phyloP scores from a whole-genome alignment of 2,113 vertebrate species.

The Cinclus mexicanus region DNA sequence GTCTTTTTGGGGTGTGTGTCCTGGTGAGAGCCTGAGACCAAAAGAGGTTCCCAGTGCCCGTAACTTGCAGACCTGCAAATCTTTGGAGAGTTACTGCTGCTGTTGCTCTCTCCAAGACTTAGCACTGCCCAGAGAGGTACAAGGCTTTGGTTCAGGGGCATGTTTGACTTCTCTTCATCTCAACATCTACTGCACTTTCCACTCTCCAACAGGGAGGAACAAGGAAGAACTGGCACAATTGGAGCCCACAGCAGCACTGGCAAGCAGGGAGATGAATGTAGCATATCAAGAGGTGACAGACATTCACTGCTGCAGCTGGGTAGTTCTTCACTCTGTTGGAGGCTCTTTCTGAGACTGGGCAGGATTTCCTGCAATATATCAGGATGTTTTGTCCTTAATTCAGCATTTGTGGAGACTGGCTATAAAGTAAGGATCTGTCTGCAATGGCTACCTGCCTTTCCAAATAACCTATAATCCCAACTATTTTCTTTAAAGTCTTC shows the following conservation, averaged over 20 bases:
- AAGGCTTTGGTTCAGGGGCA: background rate
- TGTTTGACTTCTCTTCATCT: background rate
- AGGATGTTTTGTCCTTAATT: background rate
- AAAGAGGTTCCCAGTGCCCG: accelerated
- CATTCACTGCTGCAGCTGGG: background rate
- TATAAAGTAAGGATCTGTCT: background rate
- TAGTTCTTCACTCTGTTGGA: background rate
- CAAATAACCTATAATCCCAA: background rate
- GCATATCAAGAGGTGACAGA: too few species aligned
- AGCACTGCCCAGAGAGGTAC: background rate
- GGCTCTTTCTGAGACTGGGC: background rate
- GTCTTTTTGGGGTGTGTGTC: background rate
- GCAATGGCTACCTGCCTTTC: background rate
- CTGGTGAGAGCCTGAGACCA: background rate
- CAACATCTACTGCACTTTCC: background rate
- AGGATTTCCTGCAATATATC: background rate
- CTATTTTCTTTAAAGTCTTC: background rate
- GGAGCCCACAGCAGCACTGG: background rate
- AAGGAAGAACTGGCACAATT: background rate
- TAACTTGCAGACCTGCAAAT: background rate
- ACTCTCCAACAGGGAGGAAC: background rate
- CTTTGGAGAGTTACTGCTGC: background rate
- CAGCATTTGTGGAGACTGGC: background rate
- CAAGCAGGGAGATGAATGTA: background rate
- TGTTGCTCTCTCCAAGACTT: background rate